Percentiles rank a stretch among this genome's conserved stretches.
These are phyloP conservation scores for Henicopernis longicauda DNA, from an alignment of 2,113 vertebrate species.

Conservation along the genomic window DNA sequence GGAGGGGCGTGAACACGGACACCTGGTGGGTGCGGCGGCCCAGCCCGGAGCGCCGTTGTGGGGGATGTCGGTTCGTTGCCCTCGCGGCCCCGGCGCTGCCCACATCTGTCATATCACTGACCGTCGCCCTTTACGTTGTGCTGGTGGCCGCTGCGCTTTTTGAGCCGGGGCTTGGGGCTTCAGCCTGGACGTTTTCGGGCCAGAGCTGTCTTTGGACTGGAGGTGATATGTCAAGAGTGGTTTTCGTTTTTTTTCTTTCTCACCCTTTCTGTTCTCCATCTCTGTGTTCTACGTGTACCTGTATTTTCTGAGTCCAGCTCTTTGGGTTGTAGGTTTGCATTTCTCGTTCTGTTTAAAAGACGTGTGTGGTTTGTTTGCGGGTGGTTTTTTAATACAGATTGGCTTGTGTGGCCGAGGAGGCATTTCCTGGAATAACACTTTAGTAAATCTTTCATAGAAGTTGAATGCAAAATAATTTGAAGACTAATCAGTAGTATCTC, in stretches of 20 bases:
- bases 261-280: fast-evolving
- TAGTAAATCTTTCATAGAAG: too few species aligned
- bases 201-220: not conserved
- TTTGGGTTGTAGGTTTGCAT: fast-evolving
- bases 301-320: fast-evolving
- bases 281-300: fast-evolving
- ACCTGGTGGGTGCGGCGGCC: not conserved
- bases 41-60: not conserved
- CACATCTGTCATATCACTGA: fast-evolving
- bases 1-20: too few species aligned
- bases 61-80: too few species aligned
- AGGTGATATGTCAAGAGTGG: fast-evolving
- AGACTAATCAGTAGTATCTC: too few species aligned
- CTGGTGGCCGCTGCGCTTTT: too few species aligned
- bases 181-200: not conserved
- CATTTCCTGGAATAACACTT: not conserved
- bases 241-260: fast-evolving
- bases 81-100: not conserved
- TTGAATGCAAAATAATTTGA: not conserved
- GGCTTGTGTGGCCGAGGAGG: too few species aligned
- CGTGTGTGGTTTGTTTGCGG: too few species aligned
- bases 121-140: not conserved
- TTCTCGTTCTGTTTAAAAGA: not conserved
- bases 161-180: fast-evolving
- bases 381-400: not conserved